These are phyloP conservation scores for Centroberyx gerrardi DNA, from an alignment of 2,797 vertebrate species.

Conservation along the genomic window DNA sequence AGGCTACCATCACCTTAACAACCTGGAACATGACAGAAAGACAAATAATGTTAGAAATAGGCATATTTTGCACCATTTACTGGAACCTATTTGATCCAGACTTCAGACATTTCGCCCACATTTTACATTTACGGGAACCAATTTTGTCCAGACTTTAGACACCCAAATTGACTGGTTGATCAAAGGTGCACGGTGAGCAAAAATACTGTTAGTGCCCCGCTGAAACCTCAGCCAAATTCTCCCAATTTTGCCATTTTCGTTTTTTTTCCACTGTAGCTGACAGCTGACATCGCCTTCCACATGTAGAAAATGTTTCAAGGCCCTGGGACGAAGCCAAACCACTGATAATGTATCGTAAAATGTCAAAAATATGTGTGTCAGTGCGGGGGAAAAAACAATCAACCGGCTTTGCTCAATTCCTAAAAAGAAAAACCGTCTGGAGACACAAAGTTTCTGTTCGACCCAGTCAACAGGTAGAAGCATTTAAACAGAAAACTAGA, in stretches of 20 bases:
- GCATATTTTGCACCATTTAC: constrained; percentile 43
- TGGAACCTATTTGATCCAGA: constrained; percentile 45
- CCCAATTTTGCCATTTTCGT: constrained; percentile 50
- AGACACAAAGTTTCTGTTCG: neutral
- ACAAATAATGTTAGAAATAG: constrained; percentile 62
- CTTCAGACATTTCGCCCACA: constrained; percentile 43
- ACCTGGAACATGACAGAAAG: constrained; percentile 72
- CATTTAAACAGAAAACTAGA: neutral
- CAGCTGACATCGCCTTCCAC: constrained; percentile 59
- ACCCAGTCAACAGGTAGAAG: neutral
- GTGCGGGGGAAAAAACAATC: neutral
- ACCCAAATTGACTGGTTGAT: constrained; percentile 56
- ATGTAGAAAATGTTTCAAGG: constrained; percentile 40
- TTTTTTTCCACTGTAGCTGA: constrained; percentile 56
- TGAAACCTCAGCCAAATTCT: constrained; percentile 33
- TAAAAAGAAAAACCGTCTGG: neutral
- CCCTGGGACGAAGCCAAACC: constrained; percentile 10
- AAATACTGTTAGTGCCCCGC: constrained; percentile 42
- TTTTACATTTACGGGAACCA: constrained; percentile 48
- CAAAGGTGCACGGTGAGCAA: constrained; percentile 57
- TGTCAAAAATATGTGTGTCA: neutral
- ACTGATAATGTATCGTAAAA: constrained; percentile 18
- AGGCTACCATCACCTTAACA: constrained; percentile 57
- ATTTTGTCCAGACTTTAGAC: constrained; percentile 46
- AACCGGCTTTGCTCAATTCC: neutral